Evolutionary conservation across 2,113 vertebrate species (phyloP), one percentile per base, ranked within the genome.

Genomic region (Antechinus stuartii): DNA sequence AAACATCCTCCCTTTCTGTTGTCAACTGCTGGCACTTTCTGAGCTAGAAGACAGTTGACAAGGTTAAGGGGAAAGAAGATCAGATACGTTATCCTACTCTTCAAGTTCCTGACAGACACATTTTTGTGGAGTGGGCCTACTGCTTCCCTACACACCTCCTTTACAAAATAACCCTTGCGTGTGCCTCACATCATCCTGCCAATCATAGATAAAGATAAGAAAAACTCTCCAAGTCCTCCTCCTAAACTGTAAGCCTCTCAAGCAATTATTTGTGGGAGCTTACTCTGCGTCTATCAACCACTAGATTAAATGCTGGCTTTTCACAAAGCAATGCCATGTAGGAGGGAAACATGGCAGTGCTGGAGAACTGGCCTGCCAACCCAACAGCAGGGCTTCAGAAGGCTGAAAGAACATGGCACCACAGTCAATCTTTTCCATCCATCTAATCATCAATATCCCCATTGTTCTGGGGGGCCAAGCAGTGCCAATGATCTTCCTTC

Each of bases 181-280:
- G 50, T 95, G 94, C 90, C 42, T 84, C 56, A 19, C 76, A 54
- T 2, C 1, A 35, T 57, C 91, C 94, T 96, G 97, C 96, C 98
- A 98, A 95, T 98, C 98, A 97, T 93, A 96, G 93, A 26, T 27
- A 5, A 54, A 97, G 96, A 97, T 97, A 98, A 98, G 96, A 52
- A 90, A 52, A 91, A 46, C 54, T 42, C 26, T 57, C 54, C 1
- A 0, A 94, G 92, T 16, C 95, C 54, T 96, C 89, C 89, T 97
- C 84, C 91, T 95, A 94, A 91, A 95, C 84, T 54, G 94, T 52
- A 53, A 92, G 89, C 90, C 93, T 90, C 0, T 0, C 92, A 98
- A 89, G 92, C 61, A 96, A 91, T 98, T 98, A 97, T 91, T 95
- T 95, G 90, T 26, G 47, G 96, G 92, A 55, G 27, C 93, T 55